Conservation (phyloP, 1,140 invertebrate species). For the Bombus cullumanus region DNA sequence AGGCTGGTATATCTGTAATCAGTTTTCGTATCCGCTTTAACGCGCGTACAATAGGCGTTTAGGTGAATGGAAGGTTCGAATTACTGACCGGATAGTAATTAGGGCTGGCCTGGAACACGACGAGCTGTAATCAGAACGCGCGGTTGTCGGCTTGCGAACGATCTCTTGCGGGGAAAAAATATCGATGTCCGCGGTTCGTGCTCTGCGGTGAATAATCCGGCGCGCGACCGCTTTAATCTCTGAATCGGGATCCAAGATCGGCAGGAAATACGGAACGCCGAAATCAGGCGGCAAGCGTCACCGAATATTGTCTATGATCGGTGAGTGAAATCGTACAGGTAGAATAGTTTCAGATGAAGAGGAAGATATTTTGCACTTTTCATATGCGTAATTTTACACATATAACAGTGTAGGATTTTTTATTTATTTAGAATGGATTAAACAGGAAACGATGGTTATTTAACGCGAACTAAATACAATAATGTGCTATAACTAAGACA, state of each 20-base stretch:
- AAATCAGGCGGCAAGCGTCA: neutral
- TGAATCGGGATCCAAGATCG: constrained; percentile 25
- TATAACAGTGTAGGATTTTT: no score
- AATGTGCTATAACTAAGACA: no score
- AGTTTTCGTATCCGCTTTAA: constrained; percentile 53
- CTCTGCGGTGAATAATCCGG: constrained; percentile 14
- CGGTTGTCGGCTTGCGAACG: constrained; percentile 33
- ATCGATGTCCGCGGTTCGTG: neutral
- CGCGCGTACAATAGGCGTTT: constrained; percentile 39
- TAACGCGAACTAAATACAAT: no score
- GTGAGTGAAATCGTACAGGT: neutral
- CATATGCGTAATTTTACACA: no score
- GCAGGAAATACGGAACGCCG: neutral
- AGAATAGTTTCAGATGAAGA: neutral
- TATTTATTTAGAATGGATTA: no score
- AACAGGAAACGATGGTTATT: no score
- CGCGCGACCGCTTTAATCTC: neutral
- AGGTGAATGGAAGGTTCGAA: constrained; percentile 51
- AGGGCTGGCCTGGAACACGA: constrained; percentile 42
- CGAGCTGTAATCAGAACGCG: constrained; percentile 53
- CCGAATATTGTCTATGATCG: neutral
- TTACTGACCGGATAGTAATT: constrained; percentile 57
- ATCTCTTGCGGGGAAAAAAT: constrained; percentile 8
- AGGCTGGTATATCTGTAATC: constrained; percentile 39
- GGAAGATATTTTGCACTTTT: no score